Conservation (phyloP, 2,113 vertebrate genomes). For the Vulpes ferrilata region DNA sequence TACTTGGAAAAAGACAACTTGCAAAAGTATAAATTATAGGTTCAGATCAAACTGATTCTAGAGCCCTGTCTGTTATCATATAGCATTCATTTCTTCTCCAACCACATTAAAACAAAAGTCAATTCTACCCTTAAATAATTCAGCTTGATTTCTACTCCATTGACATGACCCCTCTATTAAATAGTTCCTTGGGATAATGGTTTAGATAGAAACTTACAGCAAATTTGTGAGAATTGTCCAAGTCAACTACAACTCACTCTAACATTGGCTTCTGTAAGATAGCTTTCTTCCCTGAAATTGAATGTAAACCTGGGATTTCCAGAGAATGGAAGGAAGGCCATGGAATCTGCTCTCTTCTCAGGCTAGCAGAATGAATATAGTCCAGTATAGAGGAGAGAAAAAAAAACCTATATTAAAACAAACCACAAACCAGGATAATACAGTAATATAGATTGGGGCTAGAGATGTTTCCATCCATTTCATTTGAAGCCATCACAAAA, state of each 20-base stretch:
- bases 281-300: background rate
- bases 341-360: background rate
- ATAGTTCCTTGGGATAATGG: background rate
- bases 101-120: background rate
- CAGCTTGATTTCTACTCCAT: background rate
- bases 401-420: background rate
- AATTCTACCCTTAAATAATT: background rate
- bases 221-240: slow-evolving; percentile 5
- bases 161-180: background rate
- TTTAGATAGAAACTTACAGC: background rate
- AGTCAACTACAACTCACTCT: background rate
- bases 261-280: background rate
- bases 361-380: background rate
- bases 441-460: background rate
- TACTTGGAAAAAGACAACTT: background rate
- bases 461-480: background rate
- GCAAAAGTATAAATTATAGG: background rate
- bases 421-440: background rate
- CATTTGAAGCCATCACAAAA: background rate
- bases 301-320: background rate
- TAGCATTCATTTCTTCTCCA: background rate
- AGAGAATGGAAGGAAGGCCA: background rate
- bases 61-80: background rate
- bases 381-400: background rate
- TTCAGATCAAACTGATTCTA: background rate